A percentile compares a stretch with the other conserved stretches of the same genome.
Conservation (phyloP, 2,888 invertebrate species). For the Saturnia japonica region DNA sequence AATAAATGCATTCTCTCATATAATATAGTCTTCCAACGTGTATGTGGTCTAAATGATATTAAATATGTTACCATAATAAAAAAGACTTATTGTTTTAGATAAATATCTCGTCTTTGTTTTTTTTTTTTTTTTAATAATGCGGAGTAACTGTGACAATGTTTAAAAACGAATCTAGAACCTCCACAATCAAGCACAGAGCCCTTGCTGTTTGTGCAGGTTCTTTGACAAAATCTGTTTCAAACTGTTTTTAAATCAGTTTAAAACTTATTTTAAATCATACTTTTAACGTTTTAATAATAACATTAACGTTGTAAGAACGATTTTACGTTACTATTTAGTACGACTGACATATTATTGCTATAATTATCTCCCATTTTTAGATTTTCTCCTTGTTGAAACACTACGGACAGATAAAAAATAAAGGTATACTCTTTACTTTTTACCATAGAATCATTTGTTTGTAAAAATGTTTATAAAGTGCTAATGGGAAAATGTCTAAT, state of each 20-base stretch:
- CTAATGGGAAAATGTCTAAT: no score
- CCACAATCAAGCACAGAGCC: constrained; percentile 67
- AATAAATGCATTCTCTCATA: constrained; percentile 50
- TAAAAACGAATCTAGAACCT: constrained; percentile 49
- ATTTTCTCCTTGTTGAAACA: background rate
- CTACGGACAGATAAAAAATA: background rate
- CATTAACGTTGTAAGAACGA: constrained; percentile 37
- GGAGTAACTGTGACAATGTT: constrained; percentile 59
- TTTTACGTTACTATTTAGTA: constrained; percentile 19
- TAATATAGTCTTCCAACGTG: constrained; percentile 79
- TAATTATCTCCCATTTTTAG: background rate
- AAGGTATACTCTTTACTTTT: background rate
- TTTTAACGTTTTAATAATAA: constrained; percentile 36
- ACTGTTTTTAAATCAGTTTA: constrained; percentile 30
- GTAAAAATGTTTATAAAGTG: background rate
- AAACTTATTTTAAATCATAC: constrained; percentile 36
- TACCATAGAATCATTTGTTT: background rate
- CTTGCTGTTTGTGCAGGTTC: constrained; percentile 63
- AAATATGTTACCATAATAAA: constrained; percentile 9
- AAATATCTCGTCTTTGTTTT: constrained; percentile 22
- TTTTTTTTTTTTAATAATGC: constrained; percentile 49
- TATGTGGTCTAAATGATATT: constrained; percentile 48
- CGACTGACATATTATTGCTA: constrained; percentile 17
- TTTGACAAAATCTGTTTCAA: constrained; percentile 40
- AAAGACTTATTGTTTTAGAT: constrained; percentile 20